Evolutionary conservation across 92 coral and sea anemone species (phyloP).

Genomic region (Porites divaricata): DNA sequence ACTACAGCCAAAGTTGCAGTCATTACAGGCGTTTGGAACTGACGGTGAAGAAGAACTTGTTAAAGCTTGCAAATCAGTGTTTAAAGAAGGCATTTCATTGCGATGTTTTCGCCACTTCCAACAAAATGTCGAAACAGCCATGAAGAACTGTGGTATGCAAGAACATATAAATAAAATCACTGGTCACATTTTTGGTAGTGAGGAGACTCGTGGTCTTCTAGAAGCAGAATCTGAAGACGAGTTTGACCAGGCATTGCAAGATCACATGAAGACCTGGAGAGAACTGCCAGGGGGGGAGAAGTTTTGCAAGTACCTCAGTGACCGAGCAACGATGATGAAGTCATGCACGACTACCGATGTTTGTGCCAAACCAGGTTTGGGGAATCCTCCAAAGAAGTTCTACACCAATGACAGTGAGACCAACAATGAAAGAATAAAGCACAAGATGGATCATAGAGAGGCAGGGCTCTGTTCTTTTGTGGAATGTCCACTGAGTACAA

Average conservation of each 20-base stretch:
- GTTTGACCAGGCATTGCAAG: slow-evolving; percentile 41
- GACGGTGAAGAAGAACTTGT: slow-evolving; percentile 53
- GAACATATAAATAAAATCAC: not conserved
- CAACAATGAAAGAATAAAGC: slow-evolving; percentile 53
- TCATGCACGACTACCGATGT: slow-evolving; percentile 54
- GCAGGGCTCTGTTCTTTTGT: slow-evolving; percentile 29
- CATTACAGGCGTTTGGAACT: slow-evolving; percentile 43
- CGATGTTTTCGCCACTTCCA: slow-evolving; percentile 61
- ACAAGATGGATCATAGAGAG: slow-evolving; percentile 55
- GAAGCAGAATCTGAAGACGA: slow-evolving; percentile 8
- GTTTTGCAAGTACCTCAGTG: slow-evolving; percentile 34
- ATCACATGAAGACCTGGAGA: slow-evolving; percentile 28
- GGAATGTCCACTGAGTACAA: slow-evolving; percentile 20
- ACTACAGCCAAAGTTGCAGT: slow-evolving; percentile 40
- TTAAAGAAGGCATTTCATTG: slow-evolving; percentile 37
- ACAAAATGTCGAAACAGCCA: slow-evolving; percentile 4
- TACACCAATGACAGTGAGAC: slow-evolving; percentile 61
- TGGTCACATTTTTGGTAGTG: slow-evolving; percentile 1
- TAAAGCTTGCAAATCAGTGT: slow-evolving; percentile 36
- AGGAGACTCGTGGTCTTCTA: slow-evolving; percentile 16
- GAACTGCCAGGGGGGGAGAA: slow-evolving; percentile 31
- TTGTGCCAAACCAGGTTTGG: slow-evolving; percentile 54
- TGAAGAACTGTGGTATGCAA: not conserved
- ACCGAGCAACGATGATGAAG: slow-evolving; percentile 50
- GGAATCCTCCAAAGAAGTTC: slow-evolving; percentile 44